A percentile compares a stretch with the other conserved stretches of the same genome.
Evolutionary conservation across 2,888 invertebrate species (phyloP).

Genomic region (Polymixis lichenea): DNA sequence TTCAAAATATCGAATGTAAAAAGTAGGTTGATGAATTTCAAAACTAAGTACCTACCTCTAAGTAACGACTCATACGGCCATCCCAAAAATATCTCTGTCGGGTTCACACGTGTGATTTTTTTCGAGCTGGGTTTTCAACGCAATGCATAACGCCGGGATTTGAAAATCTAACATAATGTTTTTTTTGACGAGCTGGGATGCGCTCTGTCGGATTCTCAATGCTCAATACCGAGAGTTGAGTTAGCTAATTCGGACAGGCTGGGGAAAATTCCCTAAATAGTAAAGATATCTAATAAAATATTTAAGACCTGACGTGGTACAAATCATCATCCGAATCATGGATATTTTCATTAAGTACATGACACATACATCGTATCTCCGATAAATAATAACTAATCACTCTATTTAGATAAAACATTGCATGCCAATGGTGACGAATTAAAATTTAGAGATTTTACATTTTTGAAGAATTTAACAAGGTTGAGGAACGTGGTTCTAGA

Average conservation of each 20-base stretch:
- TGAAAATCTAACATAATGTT: too few relatives aligned
- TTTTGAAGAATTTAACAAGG: background rate
- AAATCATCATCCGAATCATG: constrained; percentile 14
- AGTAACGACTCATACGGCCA: background rate
- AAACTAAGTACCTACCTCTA: too few relatives aligned
- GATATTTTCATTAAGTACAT: constrained; percentile 17
- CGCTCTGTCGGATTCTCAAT: background rate
- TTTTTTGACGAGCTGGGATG: background rate
- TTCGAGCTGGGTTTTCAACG: too few relatives aligned
- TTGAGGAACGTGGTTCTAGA: background rate
- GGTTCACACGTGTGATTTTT: too few relatives aligned
- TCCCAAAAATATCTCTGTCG: background rate
- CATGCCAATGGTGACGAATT: constrained; percentile 11
- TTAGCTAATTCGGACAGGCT: background rate
- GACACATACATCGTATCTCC: constrained; percentile 20
- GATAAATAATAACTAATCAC: constrained; percentile 28
- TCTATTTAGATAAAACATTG: constrained; percentile 37
- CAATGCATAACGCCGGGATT: too few relatives aligned
- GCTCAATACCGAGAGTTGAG: background rate
- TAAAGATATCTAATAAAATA: constrained; percentile 28
- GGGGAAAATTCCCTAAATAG: background rate
- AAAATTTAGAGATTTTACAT: background rate
- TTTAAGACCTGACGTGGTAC: constrained; percentile 16
- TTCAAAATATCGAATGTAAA: background rate
- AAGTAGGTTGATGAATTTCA: background rate